Base-by-base conservation (phyloP, 1,140 invertebrate species). In the Eupristina koningsbergeri region DNA sequence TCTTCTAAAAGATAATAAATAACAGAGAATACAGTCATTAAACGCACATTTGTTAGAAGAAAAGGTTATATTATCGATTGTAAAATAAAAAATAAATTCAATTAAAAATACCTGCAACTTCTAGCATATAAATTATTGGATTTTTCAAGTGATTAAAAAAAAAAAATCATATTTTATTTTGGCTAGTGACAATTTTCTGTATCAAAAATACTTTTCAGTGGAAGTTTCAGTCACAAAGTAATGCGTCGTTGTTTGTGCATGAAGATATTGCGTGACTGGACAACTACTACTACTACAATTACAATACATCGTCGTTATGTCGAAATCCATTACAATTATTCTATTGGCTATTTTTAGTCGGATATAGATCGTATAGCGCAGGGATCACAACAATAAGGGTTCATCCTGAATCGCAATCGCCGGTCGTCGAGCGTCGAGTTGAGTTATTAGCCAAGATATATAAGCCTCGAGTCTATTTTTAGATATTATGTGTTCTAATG, bases 341-440 rank as follows among this genome's bases (percentile, higher is more conserved):
- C 89, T 89, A 92, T 92, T 91, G 88, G 90, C 90, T 92, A 92
- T 92, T 92, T 91, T 91, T 92, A 92, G 90, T 85, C 87, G 88
- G 88, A 92, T 91, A 91, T 92, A 89, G 90, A 89, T 91, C 90
- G 88, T 87, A 88, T 45, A 36, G 61, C 29, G 63, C 63, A 69
- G 89, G 88, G 90, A 87, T 88, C 84, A 85, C 67, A 83, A 87
- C 86, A 87, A 88, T 88, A 88, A 89, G 87, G 87, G 87, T 86
- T 85, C 86, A 87, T 87, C 86, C 85, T 86, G 85, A 88, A 84
- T 86, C 84, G 78, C 79, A 84, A 86, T 84, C 77, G 29, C 39
- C 53, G 53, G 5, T 5, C 26, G 13, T 3, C 22, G 19, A 53
- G 50, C 50, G 15, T 17, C 77, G 77, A 67, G n/a, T n/a, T n/a